A percentile compares a stretch with the other conserved stretches of the same genome.
Evolutionary conservation across 2,113 vertebrate genomes (phyloP).

Genomic region (Nanorana parkeri): DNA sequence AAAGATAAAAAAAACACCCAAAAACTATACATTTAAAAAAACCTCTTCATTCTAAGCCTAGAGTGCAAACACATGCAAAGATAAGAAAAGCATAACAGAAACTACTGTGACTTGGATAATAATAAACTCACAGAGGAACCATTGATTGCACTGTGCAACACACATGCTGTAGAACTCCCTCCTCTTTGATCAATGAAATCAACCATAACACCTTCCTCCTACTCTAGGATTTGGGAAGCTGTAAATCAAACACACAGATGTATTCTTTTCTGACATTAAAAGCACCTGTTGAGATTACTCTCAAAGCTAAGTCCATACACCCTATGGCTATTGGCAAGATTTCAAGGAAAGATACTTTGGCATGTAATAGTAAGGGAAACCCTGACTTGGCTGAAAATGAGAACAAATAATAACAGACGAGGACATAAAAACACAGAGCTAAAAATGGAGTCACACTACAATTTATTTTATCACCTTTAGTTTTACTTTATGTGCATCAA

Average conservation of each 20-base stretch:
- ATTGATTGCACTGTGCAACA: constrained; percentile 32
- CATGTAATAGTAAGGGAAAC: constrained; percentile 43
- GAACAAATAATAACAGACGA: not conserved
- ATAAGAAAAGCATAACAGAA: constrained; percentile 19
- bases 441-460: no score
- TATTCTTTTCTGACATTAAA: constrained; percentile 45
- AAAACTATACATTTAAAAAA: not conserved
- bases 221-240: constrained; percentile 33
- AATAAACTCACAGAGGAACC: constrained; percentile 17
- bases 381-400: constrained; percentile 19
- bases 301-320: constrained; percentile 22
- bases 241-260: constrained; percentile 40
- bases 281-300: constrained; percentile 36
- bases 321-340: constrained; percentile 43
- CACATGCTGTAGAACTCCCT: constrained; percentile 10
- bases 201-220: constrained; percentile 48
- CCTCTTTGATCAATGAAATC: constrained; percentile 46
- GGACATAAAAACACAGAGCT: not conserved
- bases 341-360: constrained; percentile 27
- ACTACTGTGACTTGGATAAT: constrained; percentile 28
- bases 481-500: no score
- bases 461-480: no score
- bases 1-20: not conserved
- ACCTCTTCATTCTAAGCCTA: not conserved
- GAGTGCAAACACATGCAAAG: constrained; percentile 36